phyloP scores from a whole-genome alignment of 1,140 invertebrate species.

The Apis cerana region DNA sequence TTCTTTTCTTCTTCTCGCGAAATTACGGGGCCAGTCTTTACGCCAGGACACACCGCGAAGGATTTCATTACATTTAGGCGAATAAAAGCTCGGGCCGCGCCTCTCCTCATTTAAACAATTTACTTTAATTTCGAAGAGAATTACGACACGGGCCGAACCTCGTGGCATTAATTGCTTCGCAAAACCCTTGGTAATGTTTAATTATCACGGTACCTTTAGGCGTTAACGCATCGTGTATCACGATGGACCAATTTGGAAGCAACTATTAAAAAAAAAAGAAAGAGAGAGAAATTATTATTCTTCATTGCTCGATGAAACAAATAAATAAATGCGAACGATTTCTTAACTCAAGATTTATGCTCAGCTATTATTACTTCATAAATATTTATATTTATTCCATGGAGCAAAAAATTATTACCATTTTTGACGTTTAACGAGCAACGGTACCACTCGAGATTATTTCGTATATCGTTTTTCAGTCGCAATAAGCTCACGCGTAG shows the following conservation, averaged over 20 bases:
- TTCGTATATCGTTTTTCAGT: background rate
- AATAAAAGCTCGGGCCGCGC: slow-evolving; percentile 10
- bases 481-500: slow-evolving; percentile 8
- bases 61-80: slow-evolving; percentile 45
- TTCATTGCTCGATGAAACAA: background rate
- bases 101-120: slow-evolving; percentile 43
- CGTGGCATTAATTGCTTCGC: slow-evolving; percentile 16
- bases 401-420: too few relatives aligned
- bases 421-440: too few relatives aligned
- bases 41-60: slow-evolving; percentile 19
- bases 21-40: slow-evolving; percentile 26
- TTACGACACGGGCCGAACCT: slow-evolving; percentile 1
- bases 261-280: background rate
- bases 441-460: background rate
- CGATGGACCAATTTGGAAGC: background rate
- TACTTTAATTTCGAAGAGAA: slow-evolving; percentile 31
- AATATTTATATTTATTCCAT: too few relatives aligned
- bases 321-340: background rate
- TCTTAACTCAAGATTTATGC: too few relatives aligned
- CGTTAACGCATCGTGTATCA: background rate
- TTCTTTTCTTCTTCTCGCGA: background rate
- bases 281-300: background rate
- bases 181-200: background rate
- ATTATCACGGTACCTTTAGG: background rate
- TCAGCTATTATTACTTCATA: too few relatives aligned